Conservation (phyloP, 2,888 invertebrate species). For the Amorpha juglandis region DNA sequence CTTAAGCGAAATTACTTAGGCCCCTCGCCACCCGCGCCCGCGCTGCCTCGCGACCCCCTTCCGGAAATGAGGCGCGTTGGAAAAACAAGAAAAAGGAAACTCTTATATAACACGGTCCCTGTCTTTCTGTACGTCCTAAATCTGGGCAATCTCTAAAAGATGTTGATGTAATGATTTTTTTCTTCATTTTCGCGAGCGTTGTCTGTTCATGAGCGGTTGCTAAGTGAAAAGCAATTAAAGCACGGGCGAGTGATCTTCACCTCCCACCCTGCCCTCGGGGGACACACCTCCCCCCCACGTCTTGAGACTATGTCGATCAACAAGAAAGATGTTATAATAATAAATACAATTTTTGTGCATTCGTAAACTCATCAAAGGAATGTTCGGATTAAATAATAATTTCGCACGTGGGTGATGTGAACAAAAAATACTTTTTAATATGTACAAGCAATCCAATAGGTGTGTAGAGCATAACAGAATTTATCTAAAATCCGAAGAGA, state of each 20-base stretch:
- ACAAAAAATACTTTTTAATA: not conserved
- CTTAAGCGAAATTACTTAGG: conserved; percentile 88
- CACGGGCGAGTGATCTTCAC: conserved; percentile 84
- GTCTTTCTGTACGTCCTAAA: conserved; percentile 78
- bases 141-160: conserved; percentile 83
- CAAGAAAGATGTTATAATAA: conserved; percentile 67
- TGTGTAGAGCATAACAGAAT: not conserved
- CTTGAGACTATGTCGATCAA: conserved; percentile 68
- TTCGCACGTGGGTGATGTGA: not conserved
- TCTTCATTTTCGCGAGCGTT: conserved; percentile 79
- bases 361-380: conserved; percentile 28
- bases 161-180: conserved; percentile 84
- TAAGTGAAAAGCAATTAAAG: conserved; percentile 85
- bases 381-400: not conserved
- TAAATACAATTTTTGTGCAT: conserved; percentile 58
- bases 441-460: not conserved
- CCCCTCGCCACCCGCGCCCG: conserved; percentile 80
- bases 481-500: not conserved
- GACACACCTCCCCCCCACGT: conserved; percentile 47
- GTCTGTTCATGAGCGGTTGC: conserved; percentile 83
- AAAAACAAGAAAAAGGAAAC: conserved; percentile 83
- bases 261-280: conserved; percentile 54
- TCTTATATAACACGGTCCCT: conserved; percentile 78
- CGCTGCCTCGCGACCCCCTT: conserved; percentile 70
- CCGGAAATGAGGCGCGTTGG: conserved; percentile 83